These are phyloP conservation scores for Chaetodon trifasciatus DNA, from an alignment of 2,797 vertebrate genomes.

Conservation along the genomic window DNA sequence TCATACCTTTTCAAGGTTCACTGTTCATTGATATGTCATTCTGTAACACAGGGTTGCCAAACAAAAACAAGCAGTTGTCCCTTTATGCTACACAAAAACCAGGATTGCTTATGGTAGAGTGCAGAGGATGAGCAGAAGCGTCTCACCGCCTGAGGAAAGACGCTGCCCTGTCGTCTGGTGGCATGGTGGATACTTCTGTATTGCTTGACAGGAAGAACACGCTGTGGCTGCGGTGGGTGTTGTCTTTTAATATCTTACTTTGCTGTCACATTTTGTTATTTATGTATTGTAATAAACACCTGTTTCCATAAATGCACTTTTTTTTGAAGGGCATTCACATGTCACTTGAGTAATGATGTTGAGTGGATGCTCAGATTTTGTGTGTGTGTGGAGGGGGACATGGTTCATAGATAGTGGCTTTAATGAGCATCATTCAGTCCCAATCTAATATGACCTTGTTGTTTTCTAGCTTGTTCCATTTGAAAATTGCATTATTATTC, in stretches of 20 bases:
- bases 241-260: not conserved
- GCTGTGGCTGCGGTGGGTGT: not conserved
- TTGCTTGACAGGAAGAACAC: not conserved
- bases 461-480: slow-evolving; percentile 37
- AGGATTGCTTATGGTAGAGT: not conserved
- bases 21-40: not conserved
- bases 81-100: not conserved
- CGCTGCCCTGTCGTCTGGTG: not conserved
- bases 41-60: not conserved
- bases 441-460: slow-evolving; percentile 67
- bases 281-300: slow-evolving; percentile 11
- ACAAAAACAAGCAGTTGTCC: not conserved
- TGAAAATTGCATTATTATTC: slow-evolving; percentile 50
- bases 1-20: slow-evolving; percentile 1
- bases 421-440: slow-evolving; percentile 66
- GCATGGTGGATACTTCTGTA: not conserved
- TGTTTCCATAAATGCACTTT: slow-evolving; percentile 22
- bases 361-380: slow-evolving; percentile 34
- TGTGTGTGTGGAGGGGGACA: not conserved
- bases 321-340: slow-evolving; percentile 33
- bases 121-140: not conserved
- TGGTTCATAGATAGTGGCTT: slow-evolving; percentile 58
- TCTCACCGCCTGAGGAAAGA: not conserved
- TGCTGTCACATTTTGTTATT: slow-evolving; percentile 11
- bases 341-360: slow-evolving; percentile 47